Evolutionary conservation across 2,113 vertebrate genomes (phyloP), one percentile per base, ranked within the genome.

Genomic region (Sapajus apella): DNA sequence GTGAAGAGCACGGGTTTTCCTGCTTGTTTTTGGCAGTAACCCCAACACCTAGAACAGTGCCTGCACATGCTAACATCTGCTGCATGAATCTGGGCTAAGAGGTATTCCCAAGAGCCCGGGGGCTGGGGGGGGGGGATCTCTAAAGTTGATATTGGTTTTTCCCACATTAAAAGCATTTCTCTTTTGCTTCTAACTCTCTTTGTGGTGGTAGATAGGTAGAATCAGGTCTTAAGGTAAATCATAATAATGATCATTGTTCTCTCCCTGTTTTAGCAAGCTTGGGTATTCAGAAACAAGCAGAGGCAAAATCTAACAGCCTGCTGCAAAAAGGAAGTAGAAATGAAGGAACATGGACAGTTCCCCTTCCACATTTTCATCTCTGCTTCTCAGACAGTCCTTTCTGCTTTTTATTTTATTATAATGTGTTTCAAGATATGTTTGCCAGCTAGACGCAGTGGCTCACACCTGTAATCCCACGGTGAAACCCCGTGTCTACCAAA

Each of bases 321-420:
- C 7, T 30, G 87, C 3, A 16, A 27, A 85, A 91, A 30, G 23
- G 11, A 0, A 52, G 35, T 35, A 16, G 27, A 80, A 11, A 43
- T 2, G 0, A 14, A 11, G 30, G 4, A 2, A 6, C 3, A 0
- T 6, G 27, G 30, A 32, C 6, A 3, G 2, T 18, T n/a, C 35
- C 16, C 16, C 30, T 40, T 47, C 45, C 12, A 13, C 11, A 5
- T 25, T 6, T 4, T 37, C 45, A 30, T 27, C 43, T 27, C 79
- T 66, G 43, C 2, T 37, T 8, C 83, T 79, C n/a, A n/a, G 27
- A 68, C 17, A 64, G 45, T 18, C 23, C 17, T 9, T 21, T 61
- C 58, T 32, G 32, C 70, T 77, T 75, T 50, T 32, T 20, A 21
- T 37, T 92, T 87, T 11, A 50, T 18, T 45, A 10, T 8, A 35